Base-by-base conservation (phyloP, 2,797 vertebrate species). In the Falco biarmicus region DNA sequence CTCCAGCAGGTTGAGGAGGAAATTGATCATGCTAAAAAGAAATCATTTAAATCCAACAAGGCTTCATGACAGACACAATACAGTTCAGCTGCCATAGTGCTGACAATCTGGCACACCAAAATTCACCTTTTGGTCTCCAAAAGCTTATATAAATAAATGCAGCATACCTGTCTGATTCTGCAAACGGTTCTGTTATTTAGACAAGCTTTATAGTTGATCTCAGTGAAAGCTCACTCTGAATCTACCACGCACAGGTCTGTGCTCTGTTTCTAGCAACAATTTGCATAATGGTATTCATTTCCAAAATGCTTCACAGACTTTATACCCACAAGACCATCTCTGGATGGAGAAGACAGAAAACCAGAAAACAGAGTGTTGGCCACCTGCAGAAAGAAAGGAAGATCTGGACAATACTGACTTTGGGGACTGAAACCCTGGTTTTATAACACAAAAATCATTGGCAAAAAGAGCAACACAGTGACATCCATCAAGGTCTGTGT, bases 291-390 rank as follows among this genome's bases (percentile, higher is more conserved):
- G 17, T 39, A 50, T 87, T 89, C 41, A 45, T 78, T 92, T 89
- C 41, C 59, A 74, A 82, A 92, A 43, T 6, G 16, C 43, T 92
- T 92, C 77, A 47, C 79, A 84, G 60, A n/a, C 45, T 87, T 85
- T 92, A 85, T 78, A 61, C 53, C 71, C 84, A 50, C 54, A 92
- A 89, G 75, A 85, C 41, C 64, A 51, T 47, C 45, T 89, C 89
- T 90, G 86, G 66, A 68, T 61, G 53, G 21, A 92, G 86, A 92
- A 84, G 64, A 83, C 57, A 83, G 91, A 77, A 93, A 91, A 87
- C 8, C 15, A 37, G 51, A 87, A 92, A 92, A 47, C 6, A 76
- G 47, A 73, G 32, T 9, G 19, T 8, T 54, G 60, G 86, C 56
- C 60, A 89, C 75, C 48, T 77, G 90, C 70, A 87, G 84, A 80